Base-by-base conservation (phyloP, 2,797 vertebrate genomes). In the Notolabrus celidotus region DNA sequence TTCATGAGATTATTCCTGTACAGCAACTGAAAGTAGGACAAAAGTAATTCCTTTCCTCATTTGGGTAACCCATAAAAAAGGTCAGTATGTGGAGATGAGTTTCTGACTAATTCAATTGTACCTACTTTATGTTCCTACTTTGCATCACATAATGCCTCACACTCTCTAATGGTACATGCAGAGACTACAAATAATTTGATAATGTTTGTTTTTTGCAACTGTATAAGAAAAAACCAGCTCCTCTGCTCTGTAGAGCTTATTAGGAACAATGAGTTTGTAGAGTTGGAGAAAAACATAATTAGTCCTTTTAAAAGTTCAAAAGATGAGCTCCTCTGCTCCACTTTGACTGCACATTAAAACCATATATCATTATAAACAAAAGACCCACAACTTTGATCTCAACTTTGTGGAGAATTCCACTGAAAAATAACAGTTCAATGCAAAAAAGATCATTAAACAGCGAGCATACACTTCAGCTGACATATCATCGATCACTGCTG, bases 1-100 rank as follows among this genome's bases (percentile, higher is more conserved):
- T 31, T 58, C 58, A 5, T 46, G 41, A 67, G 47, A 80, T 57
- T 59, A 80, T 79, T 79, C 60, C 50, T 47, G 20, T 29, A 54
- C 5, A 17, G 52, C 75, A 74, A 70, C 39, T 20, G 22, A 67
- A 84, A 83, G 71, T 89, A 79, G 82, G 72, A 84, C 80, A 83
- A 80, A 71, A 78, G 74, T 83, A 82, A 88, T 86, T 80, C 63
- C 62, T 88, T 79, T 82, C 76, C 80, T 79, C 57, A 83, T 86
- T 84, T 84, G 74, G 42, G 42, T 67, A 78, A 69, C 77, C 79
- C 72, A 81, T 73, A 61, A 86, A 83, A 86, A 87, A 71, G 76
- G 72, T 77, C 74, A 79, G 54, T 16, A 53, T 59, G 47, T 34
- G 36, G 41, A 53, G 58, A 74, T 57, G 58, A 77, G 63, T 68